Base-by-base conservation (phyloP, 2,797 vertebrate genomes). In the Sebastes miniatus region DNA sequence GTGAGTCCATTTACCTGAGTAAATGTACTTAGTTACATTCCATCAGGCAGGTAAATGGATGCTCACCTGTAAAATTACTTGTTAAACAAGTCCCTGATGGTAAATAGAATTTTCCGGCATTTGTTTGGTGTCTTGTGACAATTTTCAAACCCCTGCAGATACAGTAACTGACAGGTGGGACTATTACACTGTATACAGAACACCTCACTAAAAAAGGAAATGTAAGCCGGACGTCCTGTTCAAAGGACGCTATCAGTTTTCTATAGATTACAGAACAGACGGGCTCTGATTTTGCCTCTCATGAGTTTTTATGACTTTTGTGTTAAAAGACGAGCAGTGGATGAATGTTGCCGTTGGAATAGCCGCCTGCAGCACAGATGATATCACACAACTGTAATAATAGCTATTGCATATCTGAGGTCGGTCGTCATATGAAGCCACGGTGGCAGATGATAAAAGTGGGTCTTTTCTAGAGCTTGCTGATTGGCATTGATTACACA, bases 331-430 rank as follows among this genome's bases (percentile, higher is more conserved):
- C 47, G 1, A 50, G 64, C 69, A 8, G 50, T 29, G 43, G 66
- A 68, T 77, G 43, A 52, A 36, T 70, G 74, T 12, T 68, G 31
- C 27, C 61, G 54, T 31, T 76, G 34, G 36, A 52, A 16, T 18
- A 66, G 25, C 56, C 1, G 20, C 69, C 50, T 39, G 57, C 65
- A 64, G 58, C 74, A 34, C 36, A 56, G 47, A 75, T 63, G 47
- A 73, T 27, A 73, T 65, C 57, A 31, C 34, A 68, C 18, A 24
- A n/a, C 31, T 78, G 24, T 39, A 50, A 69, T 39, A 50, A 69
- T 39, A 58, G 75, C 32, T 29, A 1, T 29, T 32, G 36, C 62
- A 11, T 14, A 57, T 64, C 14, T 56, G 8, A 83, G 57, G 61
- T 58, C 52, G 24, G 57, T 57, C 22, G 11, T 66, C 8, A 31